These are phyloP conservation scores for Pogonophryne albipinna DNA, from an alignment of 2,797 vertebrate genomes.

Conservation along the genomic window DNA sequence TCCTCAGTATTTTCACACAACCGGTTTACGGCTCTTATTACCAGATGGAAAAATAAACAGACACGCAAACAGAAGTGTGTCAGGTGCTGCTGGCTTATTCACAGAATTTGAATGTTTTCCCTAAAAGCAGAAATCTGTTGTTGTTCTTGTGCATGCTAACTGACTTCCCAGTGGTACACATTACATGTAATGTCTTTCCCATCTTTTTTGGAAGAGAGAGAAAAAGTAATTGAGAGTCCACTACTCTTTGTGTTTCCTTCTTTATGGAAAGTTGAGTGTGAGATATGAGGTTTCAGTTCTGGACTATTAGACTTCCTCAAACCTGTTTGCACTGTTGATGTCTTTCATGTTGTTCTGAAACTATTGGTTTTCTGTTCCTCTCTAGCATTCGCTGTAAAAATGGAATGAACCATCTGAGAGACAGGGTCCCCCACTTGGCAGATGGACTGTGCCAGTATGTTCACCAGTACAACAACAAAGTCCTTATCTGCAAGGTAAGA, in stretches of 20 bases:
- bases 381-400: slow-evolving; percentile 87
- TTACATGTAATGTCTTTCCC: slow-evolving; percentile 33
- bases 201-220: slow-evolving; percentile 7
- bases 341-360: slow-evolving; percentile 2
- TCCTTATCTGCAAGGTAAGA: slow-evolving; percentile 88
- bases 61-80: neutral
- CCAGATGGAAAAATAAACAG: slow-evolving; percentile 9
- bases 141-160: slow-evolving; percentile 23
- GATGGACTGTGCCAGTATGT: slow-evolving; percentile 86
- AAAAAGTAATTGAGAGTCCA: neutral
- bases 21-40: slow-evolving; percentile 4
- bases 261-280: slow-evolving; percentile 1
- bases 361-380: neutral
- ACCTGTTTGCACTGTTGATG: neutral
- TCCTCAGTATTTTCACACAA: neutral
- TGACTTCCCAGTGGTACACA: slow-evolving; percentile 3
- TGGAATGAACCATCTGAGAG: slow-evolving; percentile 88
- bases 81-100: slow-evolving; percentile 14
- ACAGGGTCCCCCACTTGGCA: slow-evolving; percentile 81
- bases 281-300: neutral
- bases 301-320: neutral
- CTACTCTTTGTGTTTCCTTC: neutral
- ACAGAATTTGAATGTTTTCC: slow-evolving; percentile 1
- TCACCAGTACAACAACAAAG: slow-evolving; percentile 90
- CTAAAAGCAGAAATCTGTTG: slow-evolving; percentile 18